These are phyloP conservation scores for Catamblyrhynchus diadema DNA, from an alignment of 2,797 vertebrate species.

Conservation along the genomic window DNA sequence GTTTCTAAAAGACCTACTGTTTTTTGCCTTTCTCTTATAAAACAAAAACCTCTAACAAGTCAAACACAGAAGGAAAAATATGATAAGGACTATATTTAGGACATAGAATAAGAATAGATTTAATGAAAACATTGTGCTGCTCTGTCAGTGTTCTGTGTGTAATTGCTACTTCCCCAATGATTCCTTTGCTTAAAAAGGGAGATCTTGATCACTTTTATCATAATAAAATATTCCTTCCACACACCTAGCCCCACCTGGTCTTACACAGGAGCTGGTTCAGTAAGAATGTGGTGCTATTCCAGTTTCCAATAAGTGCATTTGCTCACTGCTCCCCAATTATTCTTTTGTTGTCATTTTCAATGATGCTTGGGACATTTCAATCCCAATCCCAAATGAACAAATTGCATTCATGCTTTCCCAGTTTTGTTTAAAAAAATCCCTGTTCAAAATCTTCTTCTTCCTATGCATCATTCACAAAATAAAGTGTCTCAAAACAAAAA, in stretches of 20 bases:
- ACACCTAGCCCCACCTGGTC: background rate
- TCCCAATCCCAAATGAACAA: background rate
- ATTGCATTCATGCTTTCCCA: background rate
- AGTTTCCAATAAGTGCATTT: background rate
- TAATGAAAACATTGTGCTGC: background rate
- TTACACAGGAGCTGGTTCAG: background rate
- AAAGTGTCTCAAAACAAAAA: background rate
- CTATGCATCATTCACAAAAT: background rate
- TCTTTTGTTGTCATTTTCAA: background rate
- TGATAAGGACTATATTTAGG: background rate
- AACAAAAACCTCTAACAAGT: background rate
- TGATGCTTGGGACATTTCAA: background rate
- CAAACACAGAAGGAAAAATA: background rate
- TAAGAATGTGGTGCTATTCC: background rate
- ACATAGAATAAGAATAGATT: background rate
- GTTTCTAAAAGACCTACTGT: background rate
- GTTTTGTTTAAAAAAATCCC: background rate
- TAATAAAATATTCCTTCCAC: background rate
- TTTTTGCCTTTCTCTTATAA: background rate
- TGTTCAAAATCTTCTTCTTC: background rate
- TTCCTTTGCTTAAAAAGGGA: background rate
- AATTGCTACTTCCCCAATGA: background rate
- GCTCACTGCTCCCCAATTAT: background rate
- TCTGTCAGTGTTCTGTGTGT: background rate
- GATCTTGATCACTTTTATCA: background rate